Evolutionary conservation across 2,797 vertebrate species (phyloP), one percentile per base, ranked within the genome.

Genomic region (Takifugu ocellatus): DNA sequence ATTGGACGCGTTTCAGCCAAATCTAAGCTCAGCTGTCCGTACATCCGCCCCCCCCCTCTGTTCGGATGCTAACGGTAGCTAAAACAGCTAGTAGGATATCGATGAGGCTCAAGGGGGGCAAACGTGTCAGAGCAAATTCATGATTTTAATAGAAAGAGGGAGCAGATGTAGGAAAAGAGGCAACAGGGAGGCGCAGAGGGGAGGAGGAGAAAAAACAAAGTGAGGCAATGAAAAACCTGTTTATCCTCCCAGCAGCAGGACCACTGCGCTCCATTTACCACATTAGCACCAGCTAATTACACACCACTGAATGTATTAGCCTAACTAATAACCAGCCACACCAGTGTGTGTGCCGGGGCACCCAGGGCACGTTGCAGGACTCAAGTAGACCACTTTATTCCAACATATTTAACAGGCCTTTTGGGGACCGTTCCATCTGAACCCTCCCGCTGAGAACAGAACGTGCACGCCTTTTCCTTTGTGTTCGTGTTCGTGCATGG

Each of bases 281-380:
- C 70, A 78, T 85, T 84, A 81, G 66, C 71, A 69, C 51, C 67
- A 59, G 78, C 70, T 87, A 84, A 88, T 84, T 84, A 80, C 68
- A 70, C 79, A 63, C 67, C 51, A 71, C 72, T 78, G 81, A 80
- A 86, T 72, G 77, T 68, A 87, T 88, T 83, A 85, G 59, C 62
- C 70, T 72, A 81, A 74, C 73, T 82, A 80, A 78, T 78, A 84
- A 85, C 68, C 78, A 77, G 26, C 43, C 66, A 54, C 21, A 14
- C 50, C 51, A 25, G 55, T 60, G 68, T 51, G 59, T 49, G 49
- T 59, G 68, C 49, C 1, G 21, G 21, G 21, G 21, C 21, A 21
- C 21, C 21, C 21, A 21, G 21, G 75, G 83, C 65, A 6, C n/a
- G 31, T 3, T 63, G 66, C 27, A 68, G 61, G 68, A 74, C 60